Percentiles rank a stretch among this genome's conserved stretches.
phyloP scores from a whole-genome alignment of 2,113 vertebrate genomes.

The Embiotoca jacksoni region DNA sequence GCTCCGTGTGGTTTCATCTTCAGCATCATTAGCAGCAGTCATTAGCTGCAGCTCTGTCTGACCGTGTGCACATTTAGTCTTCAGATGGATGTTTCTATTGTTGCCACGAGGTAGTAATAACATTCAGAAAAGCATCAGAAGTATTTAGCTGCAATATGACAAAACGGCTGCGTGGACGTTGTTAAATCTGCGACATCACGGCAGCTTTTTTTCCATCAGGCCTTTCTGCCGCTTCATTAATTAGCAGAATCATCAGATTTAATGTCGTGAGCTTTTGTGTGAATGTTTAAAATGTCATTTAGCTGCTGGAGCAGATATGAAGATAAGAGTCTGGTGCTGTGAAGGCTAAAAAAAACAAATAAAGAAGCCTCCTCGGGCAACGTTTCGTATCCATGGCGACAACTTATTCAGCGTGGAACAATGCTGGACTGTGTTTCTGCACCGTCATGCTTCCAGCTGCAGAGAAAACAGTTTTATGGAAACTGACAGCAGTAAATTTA shows the following conservation, averaged over 20 bases:
- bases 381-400: constrained; percentile 25
- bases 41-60: constrained; percentile 1
- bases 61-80: constrained; percentile 1
- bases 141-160: background rate
- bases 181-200: background rate
- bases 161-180: background rate
- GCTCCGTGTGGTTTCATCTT: constrained; percentile 11
- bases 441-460: background rate
- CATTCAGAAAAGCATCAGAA: constrained; percentile 14
- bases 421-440: background rate
- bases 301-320: background rate
- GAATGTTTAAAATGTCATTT: constrained; percentile 19
- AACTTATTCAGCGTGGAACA: background rate
- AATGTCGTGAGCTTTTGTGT: background rate
- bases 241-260: constrained; percentile 11
- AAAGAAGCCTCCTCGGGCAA: background rate
- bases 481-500: background rate
- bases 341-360: constrained; percentile 2
- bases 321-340: no score
- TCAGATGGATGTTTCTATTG: background rate
- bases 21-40: constrained; percentile 28
- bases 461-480: background rate
- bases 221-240: constrained; percentile 1
- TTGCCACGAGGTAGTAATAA: constrained; percentile 24
- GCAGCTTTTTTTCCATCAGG: background rate